These are phyloP conservation scores for Schizaphis graminum DNA, from an alignment of 2,888 invertebrate species.

Conservation along the genomic window DNA sequence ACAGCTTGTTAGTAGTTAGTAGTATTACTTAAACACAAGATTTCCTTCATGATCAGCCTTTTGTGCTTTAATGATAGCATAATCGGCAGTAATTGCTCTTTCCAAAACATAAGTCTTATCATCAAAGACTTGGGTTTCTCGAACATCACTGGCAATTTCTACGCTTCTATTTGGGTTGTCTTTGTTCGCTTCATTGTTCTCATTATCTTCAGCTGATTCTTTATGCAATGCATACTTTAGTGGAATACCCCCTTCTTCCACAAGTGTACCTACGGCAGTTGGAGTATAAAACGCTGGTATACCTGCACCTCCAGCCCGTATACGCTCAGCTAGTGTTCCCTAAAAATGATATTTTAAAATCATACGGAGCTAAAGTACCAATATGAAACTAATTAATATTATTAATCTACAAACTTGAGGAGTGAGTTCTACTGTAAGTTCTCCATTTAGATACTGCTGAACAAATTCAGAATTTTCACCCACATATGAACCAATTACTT, in stretches of 20 bases:
- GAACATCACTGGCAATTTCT: constrained; percentile 82
- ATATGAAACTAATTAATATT: not conserved
- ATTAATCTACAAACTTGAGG: constrained; percentile 80
- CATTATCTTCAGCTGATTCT: constrained; percentile 70
- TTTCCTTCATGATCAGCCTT: constrained; percentile 96
- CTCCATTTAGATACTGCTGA: constrained; percentile 91
- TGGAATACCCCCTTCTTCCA: constrained; percentile 96
- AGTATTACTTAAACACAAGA: constrained; percentile 79
- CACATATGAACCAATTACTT: constrained; percentile 98
- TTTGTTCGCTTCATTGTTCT: constrained; percentile 63
- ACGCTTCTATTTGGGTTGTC: constrained; percentile 71
- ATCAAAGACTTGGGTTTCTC: constrained; percentile 83
- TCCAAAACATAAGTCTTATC: constrained; percentile 94
- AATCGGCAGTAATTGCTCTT: constrained; percentile 96
- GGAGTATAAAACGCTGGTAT: constrained; percentile 99
- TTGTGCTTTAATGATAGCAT: constrained; percentile 95
- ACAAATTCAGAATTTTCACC: constrained; percentile 99
- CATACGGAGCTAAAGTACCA: no score
- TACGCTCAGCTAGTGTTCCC: constrained; percentile 95
- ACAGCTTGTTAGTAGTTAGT: not conserved
- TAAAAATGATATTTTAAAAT: constrained; percentile 69
- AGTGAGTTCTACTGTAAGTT: constrained; percentile 86
- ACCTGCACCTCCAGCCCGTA: constrained; percentile 97
- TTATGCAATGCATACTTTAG: constrained; percentile 88
- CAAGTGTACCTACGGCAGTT: constrained; percentile 94